Evolutionary conservation across 2,113 vertebrate species (phyloP), one percentile per base, ranked within the genome.

Genomic region (Rhadina sibilatrix): DNA sequence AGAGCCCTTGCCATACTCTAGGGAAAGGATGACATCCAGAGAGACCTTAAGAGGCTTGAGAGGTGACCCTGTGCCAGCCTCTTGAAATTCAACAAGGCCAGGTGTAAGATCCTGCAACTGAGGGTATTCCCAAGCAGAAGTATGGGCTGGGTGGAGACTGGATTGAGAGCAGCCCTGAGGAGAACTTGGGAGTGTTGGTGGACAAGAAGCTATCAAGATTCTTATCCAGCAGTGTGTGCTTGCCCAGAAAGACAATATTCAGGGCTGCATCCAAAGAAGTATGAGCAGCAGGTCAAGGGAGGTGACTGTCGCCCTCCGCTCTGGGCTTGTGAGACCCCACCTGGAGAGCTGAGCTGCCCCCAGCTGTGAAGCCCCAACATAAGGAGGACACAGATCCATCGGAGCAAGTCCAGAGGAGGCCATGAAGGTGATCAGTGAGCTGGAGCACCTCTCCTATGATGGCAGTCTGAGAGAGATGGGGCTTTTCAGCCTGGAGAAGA

Each of bases 271-370:
- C 23, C 46, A 70, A 78, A 60, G 27, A 53, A 63, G 2, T 11
- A 2, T n/a, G 74, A 79, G 47, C 19, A 47, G 9, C 40, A 47
- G 14, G 24, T 25, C 0, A 0, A 21, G 47, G 40, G 30, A 54
- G 9, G n/a, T 33, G 59, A 54, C 5, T 64, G 21, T 61, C 38
- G 19, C n/a, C 12, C 19, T 54, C 65, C 61, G 16, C 49, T 46
- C 65, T 44, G 37, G 63, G 46, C 9, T 54, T 54, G 47, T 54
- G 65, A 87, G n/a, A 61, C 30, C 38, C 19, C 40, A 40, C 30
- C 40, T 21, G 28, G 24, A 40, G 56, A n/a, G n/a, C 23, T 46
- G 47, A n/a, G n/a, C 23, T 46, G 47, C n/a, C 47, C 25, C 30
- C n/a, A 47, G 5, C 56, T 13, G 10, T 24, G 47, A 40, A 19